Evolutionary conservation across 2,113 vertebrate genomes (phyloP), one percentile per base, ranked within the genome.

Genomic region (Phycodurus eques): DNA sequence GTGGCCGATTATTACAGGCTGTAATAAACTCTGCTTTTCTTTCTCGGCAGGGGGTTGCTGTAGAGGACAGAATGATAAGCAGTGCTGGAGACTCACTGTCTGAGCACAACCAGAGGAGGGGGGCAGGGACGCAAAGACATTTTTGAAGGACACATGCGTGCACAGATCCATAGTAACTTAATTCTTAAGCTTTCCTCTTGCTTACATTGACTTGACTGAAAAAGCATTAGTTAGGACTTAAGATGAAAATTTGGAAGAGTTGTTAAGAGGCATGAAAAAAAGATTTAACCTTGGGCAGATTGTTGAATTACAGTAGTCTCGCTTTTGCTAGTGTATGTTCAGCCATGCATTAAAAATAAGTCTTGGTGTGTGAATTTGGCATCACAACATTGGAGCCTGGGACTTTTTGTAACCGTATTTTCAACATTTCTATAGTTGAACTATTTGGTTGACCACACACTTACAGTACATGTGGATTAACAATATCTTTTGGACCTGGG

Each of bases 51-150:
- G 87, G 87, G 85, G 74, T 79, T 79, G 84, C 82, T 83, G 81
- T 76, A 75, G 78, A 85, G 88, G 82, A 89, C 83, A 78, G 80
- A 76, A 71, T 85, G 87, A 89, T 87, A 81, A 90, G 87, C 85
- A 80, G 83, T 68, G 72, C 76, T 85, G 85, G 87, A 89, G 85
- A 86, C 81, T 86, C 46, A 1, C 72, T 88, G 87, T 87, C 87
- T 88, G 87, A 82, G 77, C 73, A 70, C 80, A 68, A 67, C 79
- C 63, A 72, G 49, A 27, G 35, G 57, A 49, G 78, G 68, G 70
- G 72, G 75, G 53, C 54, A 42, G 76, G 76, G 79, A 72, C 70
- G 76, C 69, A 80, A 85, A 83, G 80, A 67, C 73, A 75, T 85
- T 85, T 27, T 76, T 85, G 80, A 83, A 86, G 87, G 85, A 80